A percentile compares a stretch with the other conserved stretches of the same genome.
Conservation (phyloP, 1,140 invertebrate species). For the Trachelipus rathkii region DNA sequence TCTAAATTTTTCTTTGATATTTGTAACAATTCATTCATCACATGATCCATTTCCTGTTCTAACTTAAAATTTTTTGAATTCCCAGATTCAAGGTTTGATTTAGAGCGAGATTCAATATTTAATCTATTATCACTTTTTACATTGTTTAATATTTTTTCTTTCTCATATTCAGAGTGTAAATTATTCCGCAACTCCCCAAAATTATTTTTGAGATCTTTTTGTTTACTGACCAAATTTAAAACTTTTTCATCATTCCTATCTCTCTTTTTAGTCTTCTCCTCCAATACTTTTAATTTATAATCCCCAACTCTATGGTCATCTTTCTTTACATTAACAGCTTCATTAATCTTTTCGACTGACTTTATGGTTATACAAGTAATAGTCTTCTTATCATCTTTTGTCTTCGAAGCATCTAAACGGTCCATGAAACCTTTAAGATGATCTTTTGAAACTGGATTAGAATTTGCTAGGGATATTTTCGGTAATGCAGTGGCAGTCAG, state of each 20-base stretch:
- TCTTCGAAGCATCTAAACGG: constrained; percentile 1
- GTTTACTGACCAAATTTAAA: no score
- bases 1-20: constrained; percentile 38
- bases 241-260: no score
- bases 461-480: constrained; percentile 16
- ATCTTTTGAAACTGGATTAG: constrained; percentile 10
- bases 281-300: no score
- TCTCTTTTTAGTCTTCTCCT: no score
- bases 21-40: constrained; percentile 42
- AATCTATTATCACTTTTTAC: no score
- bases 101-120: not conserved
- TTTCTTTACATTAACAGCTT: constrained; percentile 14
- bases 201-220: no score
- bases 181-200: no score
- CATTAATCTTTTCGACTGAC: constrained; percentile 40
- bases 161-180: no score
- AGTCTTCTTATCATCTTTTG: not conserved
- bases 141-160: no score
- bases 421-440: no score
- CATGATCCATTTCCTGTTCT: constrained; percentile 41
- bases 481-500: constrained; percentile 33
- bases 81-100: constrained; percentile 5
- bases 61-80: constrained; percentile 35
- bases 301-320: no score
- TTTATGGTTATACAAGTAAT: constrained; percentile 33